Conservation (phyloP, 2,113 vertebrate species). For the Entosphenus tridentatus region DNA sequence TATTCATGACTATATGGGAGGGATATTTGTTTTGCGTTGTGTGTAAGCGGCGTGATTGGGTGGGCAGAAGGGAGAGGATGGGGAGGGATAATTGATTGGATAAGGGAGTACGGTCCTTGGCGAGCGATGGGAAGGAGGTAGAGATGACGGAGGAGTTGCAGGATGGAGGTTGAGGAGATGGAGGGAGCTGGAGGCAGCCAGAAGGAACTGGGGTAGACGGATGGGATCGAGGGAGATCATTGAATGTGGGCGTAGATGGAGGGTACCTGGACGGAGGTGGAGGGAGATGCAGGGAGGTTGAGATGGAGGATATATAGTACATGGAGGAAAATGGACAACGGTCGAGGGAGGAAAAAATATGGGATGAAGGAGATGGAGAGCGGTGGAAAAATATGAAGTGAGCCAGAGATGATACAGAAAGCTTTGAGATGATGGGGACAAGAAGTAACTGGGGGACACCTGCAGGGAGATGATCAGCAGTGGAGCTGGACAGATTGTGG, state of each 20-base stretch:
- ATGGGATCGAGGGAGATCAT: not conserved
- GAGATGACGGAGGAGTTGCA: not conserved
- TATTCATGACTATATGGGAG: not conserved
- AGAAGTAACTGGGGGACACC: no score
- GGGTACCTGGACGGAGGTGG: not conserved
- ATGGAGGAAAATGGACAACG: no score
- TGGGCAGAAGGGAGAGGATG: not conserved
- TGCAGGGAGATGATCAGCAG: accelerated
- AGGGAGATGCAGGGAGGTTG: not conserved
- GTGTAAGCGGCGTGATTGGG: not conserved
- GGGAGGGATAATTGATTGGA: not conserved
- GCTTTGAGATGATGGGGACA: accelerated
- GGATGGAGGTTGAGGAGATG: not conserved
- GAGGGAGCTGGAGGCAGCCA: not conserved
- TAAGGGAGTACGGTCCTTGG: not conserved
- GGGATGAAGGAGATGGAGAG: not conserved
- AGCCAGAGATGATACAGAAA: accelerated
- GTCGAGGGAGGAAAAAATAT: not conserved
- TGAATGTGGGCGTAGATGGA: not conserved
- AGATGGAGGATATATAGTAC: not conserved
- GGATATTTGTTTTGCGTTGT: not conserved
- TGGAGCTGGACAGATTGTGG: not conserved
- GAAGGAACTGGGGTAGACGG: not conserved
- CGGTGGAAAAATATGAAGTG: not conserved
- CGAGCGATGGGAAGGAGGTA: not conserved